These are phyloP conservation scores for Nematopogon swammerdamellus DNA, from an alignment of 2,888 invertebrate species.

Conservation along the genomic window DNA sequence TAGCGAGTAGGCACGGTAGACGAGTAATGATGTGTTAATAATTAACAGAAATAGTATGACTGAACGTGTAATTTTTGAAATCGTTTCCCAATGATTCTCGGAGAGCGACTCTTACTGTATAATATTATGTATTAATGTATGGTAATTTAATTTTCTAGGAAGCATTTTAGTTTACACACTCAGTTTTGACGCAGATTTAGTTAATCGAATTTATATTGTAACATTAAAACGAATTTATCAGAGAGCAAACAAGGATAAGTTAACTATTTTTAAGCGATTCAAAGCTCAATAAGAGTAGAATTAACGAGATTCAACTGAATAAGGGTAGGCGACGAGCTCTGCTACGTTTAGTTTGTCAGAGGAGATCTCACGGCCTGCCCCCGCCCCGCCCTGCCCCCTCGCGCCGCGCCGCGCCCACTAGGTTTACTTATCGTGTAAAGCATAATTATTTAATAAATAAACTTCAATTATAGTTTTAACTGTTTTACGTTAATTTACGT, in stretches of 20 bases:
- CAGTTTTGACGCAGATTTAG: slow-evolving; percentile 38
- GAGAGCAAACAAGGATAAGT: background rate
- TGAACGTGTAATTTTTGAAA: slow-evolving; percentile 31
- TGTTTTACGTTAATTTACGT: slow-evolving; percentile 53
- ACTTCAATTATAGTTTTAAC: slow-evolving; percentile 48
- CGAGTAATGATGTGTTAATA: slow-evolving; percentile 52
- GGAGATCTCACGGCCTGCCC: slow-evolving; percentile 25
- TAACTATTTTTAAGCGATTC: background rate
- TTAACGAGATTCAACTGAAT: background rate
- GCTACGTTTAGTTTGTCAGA: slow-evolving; percentile 9
- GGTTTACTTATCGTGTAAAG: slow-evolving; percentile 50
- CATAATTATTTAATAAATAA: slow-evolving; percentile 39
- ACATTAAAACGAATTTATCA: background rate
- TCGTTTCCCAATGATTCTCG: slow-evolving; percentile 34
- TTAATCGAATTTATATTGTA: slow-evolving; percentile 36
- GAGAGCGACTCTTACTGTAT: slow-evolving; percentile 41
- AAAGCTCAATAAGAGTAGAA: background rate
- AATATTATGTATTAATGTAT: slow-evolving; percentile 27
- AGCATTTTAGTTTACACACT: slow-evolving; percentile 52
- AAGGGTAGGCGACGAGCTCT: background rate
- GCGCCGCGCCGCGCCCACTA: slow-evolving; percentile 36
- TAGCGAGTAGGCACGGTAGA: slow-evolving; percentile 54
- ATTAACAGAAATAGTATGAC: slow-evolving; percentile 51
- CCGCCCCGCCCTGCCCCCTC: slow-evolving; percentile 18
- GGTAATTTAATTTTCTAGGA: slow-evolving; percentile 53